phyloP scores from a whole-genome alignment of 92 coral and sea anemone species.

The Virgularia gustaviana region DNA sequence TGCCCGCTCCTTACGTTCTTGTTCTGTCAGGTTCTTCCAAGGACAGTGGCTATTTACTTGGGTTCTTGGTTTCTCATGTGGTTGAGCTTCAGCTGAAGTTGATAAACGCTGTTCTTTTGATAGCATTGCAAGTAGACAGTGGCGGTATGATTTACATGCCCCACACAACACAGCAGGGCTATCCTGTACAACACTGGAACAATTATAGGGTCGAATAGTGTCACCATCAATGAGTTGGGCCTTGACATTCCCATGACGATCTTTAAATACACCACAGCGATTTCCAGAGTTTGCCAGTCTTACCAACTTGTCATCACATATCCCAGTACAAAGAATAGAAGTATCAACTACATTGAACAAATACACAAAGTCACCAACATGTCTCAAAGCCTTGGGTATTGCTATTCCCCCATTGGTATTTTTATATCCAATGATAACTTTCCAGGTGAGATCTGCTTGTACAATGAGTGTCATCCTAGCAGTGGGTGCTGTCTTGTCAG shows the following conservation, averaged over 20 bases:
- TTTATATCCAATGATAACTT: conserved; percentile 6
- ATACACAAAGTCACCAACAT: too few relatives aligned
- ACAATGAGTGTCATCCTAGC: neutral
- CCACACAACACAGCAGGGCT: conserved; percentile 1
- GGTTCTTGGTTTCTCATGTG: too few relatives aligned
- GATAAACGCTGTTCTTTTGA: conserved; percentile 2
- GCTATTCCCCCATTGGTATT: too few relatives aligned
- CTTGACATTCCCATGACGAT: conserved; percentile 21
- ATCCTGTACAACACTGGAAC: too few relatives aligned
- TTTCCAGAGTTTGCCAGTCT: conserved; percentile 14
- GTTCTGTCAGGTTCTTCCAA: conserved; percentile 19
- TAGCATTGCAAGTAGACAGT: conserved; percentile 29
- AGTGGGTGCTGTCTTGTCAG: neutral
- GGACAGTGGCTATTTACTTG: conserved; percentile 25
- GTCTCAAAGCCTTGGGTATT: too few relatives aligned
- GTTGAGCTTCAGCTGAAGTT: neutral
- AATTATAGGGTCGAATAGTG: too few relatives aligned
- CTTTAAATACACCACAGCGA: conserved; percentile 30
- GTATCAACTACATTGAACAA: too few relatives aligned
- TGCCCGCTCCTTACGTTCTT: conserved; percentile 14
- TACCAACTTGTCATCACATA: conserved; percentile 1
- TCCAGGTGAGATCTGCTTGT: conserved; percentile 23
- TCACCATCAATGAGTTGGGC: conserved; percentile 7
- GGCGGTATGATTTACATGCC: conserved; percentile 14
- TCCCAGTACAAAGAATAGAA: conserved; percentile 26